Evolutionary conservation across 2,797 vertebrate species (phyloP).

Genomic region (Pipistrellus pygmaeus): DNA sequence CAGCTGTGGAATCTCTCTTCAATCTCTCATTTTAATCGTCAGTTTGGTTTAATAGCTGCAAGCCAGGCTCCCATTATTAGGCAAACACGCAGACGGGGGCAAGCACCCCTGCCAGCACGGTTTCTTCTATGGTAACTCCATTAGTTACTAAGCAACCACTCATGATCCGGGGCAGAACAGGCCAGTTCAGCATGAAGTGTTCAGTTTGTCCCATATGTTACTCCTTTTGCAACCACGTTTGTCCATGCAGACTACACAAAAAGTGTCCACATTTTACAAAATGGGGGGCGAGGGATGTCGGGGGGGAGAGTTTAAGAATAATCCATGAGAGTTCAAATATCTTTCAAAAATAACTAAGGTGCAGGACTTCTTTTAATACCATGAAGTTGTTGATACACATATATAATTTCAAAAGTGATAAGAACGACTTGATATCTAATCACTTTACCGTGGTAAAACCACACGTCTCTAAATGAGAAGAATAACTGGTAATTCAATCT

Average conservation of each 20-base stretch:
- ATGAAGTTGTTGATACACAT: background rate
- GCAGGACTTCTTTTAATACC: background rate
- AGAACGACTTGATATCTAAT: slow-evolving; percentile 30
- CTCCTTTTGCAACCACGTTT: slow-evolving; percentile 23
- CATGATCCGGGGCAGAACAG: slow-evolving; percentile 54
- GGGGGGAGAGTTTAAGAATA: background rate
- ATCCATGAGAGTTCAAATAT: background rate
- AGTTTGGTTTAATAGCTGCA: background rate
- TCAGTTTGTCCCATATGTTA: background rate
- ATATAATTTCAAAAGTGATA: slow-evolving; percentile 23
- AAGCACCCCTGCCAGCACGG: background rate
- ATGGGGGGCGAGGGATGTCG: background rate
- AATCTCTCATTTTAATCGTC: background rate
- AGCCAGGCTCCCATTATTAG: background rate
- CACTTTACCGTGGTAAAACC: slow-evolving; percentile 33
- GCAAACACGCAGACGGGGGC: background rate
- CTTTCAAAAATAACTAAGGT: slow-evolving; percentile 17
- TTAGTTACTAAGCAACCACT: slow-evolving; percentile 77
- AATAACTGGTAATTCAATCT: slow-evolving; percentile 61
- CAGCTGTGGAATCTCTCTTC: background rate
- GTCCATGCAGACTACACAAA: background rate
- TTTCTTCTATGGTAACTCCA: slow-evolving; percentile 33
- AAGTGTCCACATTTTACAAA: background rate
- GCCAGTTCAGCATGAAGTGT: slow-evolving; percentile 9
- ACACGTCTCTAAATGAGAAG: slow-evolving; percentile 69